Evolutionary conservation across 2,888 invertebrate genomes (phyloP).

Genomic region (Temnothorax ravouxi): DNA sequence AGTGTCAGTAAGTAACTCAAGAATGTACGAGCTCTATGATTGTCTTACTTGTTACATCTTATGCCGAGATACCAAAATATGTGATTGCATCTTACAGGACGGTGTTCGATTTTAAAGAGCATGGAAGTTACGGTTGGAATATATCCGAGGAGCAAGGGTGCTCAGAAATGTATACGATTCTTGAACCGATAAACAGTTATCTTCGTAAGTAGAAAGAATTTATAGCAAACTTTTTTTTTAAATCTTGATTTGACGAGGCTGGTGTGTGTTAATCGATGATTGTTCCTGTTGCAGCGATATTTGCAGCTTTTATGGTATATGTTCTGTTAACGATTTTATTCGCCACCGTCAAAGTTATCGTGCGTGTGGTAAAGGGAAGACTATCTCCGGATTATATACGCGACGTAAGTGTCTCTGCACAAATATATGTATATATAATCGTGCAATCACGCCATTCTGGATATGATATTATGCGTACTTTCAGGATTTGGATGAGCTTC

Average conservation of each 20-base stretch:
- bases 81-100: conserved; percentile 71
- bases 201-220: conserved; percentile 80
- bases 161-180: conserved; percentile 77
- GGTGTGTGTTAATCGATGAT: conserved; percentile 22
- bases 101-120: conserved; percentile 82
- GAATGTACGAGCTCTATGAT: neutral
- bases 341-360: conserved; percentile 70
- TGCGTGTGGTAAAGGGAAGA: conserved; percentile 67
- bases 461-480: conserved; percentile 48
- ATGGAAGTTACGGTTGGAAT: conserved; percentile 86
- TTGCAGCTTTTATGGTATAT: conserved; percentile 77
- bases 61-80: conserved; percentile 29
- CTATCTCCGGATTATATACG: conserved; percentile 58
- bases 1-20: conserved; percentile 80
- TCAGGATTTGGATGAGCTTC: conserved; percentile 80
- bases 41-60: conserved; percentile 1
- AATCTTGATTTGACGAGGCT: neutral
- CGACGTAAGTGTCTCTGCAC: conserved; percentile 59
- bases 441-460: neutral
- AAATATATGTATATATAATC: conserved; percentile 10
- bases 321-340: conserved; percentile 67
- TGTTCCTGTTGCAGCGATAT: conserved; percentile 77
- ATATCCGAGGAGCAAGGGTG: conserved; percentile 77
- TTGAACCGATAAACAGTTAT: conserved; percentile 80
- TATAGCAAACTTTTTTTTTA: neutral